Conservation (phyloP, 2,113 vertebrate species). For the Rhagologus leucostigma region DNA sequence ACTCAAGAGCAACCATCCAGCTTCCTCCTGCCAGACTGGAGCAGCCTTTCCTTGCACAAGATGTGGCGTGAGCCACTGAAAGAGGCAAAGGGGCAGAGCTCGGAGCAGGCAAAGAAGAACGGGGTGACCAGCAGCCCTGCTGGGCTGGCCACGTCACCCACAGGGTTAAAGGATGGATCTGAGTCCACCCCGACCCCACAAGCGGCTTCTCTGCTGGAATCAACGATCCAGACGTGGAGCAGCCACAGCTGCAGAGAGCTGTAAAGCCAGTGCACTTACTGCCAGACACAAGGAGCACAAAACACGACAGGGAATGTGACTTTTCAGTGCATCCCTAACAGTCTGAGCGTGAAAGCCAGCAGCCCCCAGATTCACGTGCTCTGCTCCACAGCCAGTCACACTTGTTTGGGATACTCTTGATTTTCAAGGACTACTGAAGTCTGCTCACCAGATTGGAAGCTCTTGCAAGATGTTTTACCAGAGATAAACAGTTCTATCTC, state of each 20-base stretch:
- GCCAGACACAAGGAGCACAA: background rate
- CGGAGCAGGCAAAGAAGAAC: background rate
- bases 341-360: background rate
- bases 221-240: background rate
- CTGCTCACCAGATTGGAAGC: background rate
- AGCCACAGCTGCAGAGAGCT: background rate
- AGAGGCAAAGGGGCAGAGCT: conserved; percentile 33
- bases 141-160: background rate
- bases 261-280: background rate
- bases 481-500: background rate
- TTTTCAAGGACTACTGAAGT: background rate
- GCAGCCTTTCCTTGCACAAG: conserved; percentile 19
- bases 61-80: background rate
- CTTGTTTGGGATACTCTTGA: background rate
- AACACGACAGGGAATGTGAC: background rate
- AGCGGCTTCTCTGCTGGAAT: background rate
- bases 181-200: background rate
- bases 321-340: background rate
- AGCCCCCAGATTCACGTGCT: background rate
- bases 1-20: conserved; percentile 31
- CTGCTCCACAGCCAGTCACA: background rate
- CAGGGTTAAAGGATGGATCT: background rate
- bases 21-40: conserved; percentile 5
- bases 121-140: background rate
- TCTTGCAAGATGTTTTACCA: background rate